These are phyloP conservation scores for Sebastolobus altivelis DNA, from an alignment of 2,797 vertebrate species.

Conservation along the genomic window DNA sequence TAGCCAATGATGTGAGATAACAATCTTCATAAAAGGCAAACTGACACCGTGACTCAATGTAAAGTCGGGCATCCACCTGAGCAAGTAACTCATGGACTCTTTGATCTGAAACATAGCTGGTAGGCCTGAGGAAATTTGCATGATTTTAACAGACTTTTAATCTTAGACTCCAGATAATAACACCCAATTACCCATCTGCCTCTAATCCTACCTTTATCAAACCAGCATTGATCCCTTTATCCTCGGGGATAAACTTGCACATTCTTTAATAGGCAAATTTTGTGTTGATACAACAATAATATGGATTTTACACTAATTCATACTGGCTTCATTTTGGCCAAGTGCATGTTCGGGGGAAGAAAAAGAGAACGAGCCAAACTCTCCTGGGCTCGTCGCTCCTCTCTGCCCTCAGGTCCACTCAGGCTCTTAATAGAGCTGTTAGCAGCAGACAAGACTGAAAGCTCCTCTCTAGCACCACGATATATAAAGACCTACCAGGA, in stretches of 20 bases:
- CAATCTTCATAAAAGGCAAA: slow-evolving; percentile 34
- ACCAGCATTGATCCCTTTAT: slow-evolving; percentile 35
- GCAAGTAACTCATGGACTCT: neutral
- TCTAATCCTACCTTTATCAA: slow-evolving; percentile 30
- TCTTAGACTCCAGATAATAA: slow-evolving; percentile 38
- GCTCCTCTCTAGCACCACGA: slow-evolving; percentile 15
- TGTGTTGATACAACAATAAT: slow-evolving; percentile 43
- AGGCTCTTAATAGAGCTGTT: slow-evolving; percentile 40
- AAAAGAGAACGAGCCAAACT: neutral
- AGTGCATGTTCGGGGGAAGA: neutral
- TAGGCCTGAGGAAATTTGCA: slow-evolving; percentile 45
- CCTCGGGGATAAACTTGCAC: slow-evolving; percentile 14
- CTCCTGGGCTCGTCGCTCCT: neutral
- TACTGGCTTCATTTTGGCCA: neutral
- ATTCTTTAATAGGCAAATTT: slow-evolving; percentile 24
- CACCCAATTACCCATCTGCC: slow-evolving; percentile 29
- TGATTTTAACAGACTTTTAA: slow-evolving; percentile 53
- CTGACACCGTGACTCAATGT: neutral
- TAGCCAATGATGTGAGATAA: slow-evolving; percentile 9
- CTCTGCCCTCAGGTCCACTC: slow-evolving; percentile 23
- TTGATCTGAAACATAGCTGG: slow-evolving; percentile 40
- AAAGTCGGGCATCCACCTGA: slow-evolving; percentile 4
- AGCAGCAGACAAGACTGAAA: slow-evolving; percentile 20
- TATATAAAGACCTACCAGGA: neutral
- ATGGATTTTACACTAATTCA: slow-evolving; percentile 3